phyloP scores from a whole-genome alignment of 2,888 invertebrate species.

The Thumatha senex region DNA sequence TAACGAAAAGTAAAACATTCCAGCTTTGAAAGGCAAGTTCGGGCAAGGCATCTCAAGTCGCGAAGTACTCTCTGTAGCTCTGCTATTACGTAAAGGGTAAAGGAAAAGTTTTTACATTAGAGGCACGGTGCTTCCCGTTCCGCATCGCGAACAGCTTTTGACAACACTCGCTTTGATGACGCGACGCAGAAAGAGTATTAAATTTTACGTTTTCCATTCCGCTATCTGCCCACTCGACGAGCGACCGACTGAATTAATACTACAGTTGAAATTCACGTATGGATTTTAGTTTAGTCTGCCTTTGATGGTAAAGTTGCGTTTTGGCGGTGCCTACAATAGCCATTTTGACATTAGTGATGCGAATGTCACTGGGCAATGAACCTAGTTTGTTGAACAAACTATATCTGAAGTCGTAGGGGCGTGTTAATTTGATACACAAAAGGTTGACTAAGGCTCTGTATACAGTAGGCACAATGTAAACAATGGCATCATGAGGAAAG shows the following conservation, averaged over 20 bases:
- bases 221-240: slow-evolving; percentile 60
- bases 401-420: slow-evolving; percentile 59
- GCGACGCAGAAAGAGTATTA: slow-evolving; percentile 66
- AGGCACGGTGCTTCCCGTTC: slow-evolving; percentile 64
- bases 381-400: slow-evolving; percentile 73
- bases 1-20: slow-evolving; percentile 77
- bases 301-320: slow-evolving; percentile 32
- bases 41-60: slow-evolving; percentile 74
- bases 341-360: slow-evolving; percentile 43
- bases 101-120: slow-evolving; percentile 80
- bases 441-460: slow-evolving; percentile 30
- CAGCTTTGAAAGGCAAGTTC: slow-evolving; percentile 74
- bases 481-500: slow-evolving; percentile 30
- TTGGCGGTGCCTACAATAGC: neutral
- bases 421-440: slow-evolving; percentile 64
- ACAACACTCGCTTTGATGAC: slow-evolving; percentile 77
- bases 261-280: slow-evolving; percentile 53
- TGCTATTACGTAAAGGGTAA: slow-evolving; percentile 73
- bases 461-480: too few relatives aligned
- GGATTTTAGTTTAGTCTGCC: slow-evolving; percentile 41
- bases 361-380: slow-evolving; percentile 61
- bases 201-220: slow-evolving; percentile 67
- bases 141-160: slow-evolving; percentile 74
- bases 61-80: slow-evolving; percentile 53
- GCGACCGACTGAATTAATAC: slow-evolving; percentile 60